phyloP scores from a whole-genome alignment of 2,797 vertebrate genomes.

The Silurus aristotelis region DNA sequence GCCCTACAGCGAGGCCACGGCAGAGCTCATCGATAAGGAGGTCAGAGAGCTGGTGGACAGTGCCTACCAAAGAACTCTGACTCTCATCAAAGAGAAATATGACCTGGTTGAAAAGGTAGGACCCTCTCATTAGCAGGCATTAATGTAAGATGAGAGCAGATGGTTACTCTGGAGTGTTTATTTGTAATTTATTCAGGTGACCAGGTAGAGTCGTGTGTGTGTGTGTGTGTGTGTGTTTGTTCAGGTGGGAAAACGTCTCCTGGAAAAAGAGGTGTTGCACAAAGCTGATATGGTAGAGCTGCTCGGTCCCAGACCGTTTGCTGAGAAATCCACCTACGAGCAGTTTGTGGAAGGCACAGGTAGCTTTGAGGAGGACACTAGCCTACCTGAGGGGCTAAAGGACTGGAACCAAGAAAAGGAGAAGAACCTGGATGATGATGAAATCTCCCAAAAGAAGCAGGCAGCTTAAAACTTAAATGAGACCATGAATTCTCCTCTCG shows the following conservation, averaged over 20 bases:
- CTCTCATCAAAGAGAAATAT: constrained; percentile 68
- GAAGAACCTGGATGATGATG: constrained; percentile 48
- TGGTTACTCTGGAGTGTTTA: neutral
- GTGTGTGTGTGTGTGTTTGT: neutral
- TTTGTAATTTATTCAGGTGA: neutral
- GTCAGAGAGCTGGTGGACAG: constrained; percentile 69
- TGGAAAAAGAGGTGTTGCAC: constrained; percentile 79
- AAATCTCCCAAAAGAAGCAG: constrained; percentile 50
- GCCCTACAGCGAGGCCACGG: constrained; percentile 77
- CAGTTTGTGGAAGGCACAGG: constrained; percentile 81
- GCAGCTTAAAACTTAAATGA: constrained; percentile 27
- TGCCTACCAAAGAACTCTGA: constrained; percentile 65
- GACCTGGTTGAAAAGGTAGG: constrained; percentile 77
- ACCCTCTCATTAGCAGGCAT: neutral
- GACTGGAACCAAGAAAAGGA: constrained; percentile 74
- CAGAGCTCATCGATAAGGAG: constrained; percentile 77
- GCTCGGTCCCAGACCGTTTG: constrained; percentile 75
- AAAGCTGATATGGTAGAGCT: constrained; percentile 80
- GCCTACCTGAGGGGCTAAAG: constrained; percentile 73
- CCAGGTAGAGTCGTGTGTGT: neutral
- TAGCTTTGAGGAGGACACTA: constrained; percentile 80
- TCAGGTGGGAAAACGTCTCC: constrained; percentile 76
- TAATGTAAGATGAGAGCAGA: neutral
- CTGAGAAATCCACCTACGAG: constrained; percentile 79
- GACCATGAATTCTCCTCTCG: neutral